Conservation (phyloP, 2,888 invertebrate genomes). For the Drosophila melanocephala region DNA sequence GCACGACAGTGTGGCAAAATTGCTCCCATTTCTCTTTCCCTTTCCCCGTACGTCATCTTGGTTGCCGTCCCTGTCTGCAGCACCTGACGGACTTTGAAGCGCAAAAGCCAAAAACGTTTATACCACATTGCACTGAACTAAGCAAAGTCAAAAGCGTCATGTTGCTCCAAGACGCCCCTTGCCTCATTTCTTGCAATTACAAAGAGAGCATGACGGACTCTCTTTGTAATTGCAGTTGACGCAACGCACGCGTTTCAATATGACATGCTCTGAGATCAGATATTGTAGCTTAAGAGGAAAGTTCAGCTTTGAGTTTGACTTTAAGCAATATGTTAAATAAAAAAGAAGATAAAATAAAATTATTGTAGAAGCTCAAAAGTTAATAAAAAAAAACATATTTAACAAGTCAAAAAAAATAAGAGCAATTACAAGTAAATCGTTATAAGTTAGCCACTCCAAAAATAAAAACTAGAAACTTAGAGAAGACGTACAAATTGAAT, state of each 20-base stretch:
- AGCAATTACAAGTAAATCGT: background rate
- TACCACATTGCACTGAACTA: slow-evolving; percentile 58
- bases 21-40: background rate
- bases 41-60: slow-evolving; percentile 6
- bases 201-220: no score
- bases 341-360: background rate
- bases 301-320: background rate
- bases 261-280: background rate
- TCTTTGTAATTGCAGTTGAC: slow-evolving; percentile 16
- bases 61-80: background rate
- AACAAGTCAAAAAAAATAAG: no score
- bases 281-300: background rate
- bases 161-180: slow-evolving; percentile 3
- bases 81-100: slow-evolving; percentile 29
- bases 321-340: background rate
- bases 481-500: background rate
- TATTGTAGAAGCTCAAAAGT: background rate
- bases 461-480: background rate
- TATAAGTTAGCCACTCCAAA: background rate
- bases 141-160: slow-evolving; percentile 49
- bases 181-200: background rate
- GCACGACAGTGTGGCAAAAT: slow-evolving; percentile 28
- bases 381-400: background rate
- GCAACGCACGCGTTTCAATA: background rate
- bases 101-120: slow-evolving; percentile 64